phyloP scores from a whole-genome alignment of 2,113 vertebrate species.

The Menidia beryllina region DNA sequence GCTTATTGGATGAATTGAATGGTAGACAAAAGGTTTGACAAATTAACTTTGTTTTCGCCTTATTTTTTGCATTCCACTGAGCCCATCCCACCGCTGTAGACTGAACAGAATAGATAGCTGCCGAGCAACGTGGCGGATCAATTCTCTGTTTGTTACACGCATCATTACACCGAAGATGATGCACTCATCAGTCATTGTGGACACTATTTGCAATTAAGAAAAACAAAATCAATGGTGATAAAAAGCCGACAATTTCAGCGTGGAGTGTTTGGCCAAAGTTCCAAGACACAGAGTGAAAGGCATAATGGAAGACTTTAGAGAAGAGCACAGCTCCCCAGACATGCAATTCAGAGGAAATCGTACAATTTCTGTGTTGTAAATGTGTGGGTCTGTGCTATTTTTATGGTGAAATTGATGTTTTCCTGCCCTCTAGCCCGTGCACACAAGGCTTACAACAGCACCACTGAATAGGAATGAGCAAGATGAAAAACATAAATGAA shows the following conservation, averaged over 20 bases:
- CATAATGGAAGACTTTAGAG: conserved; percentile 5
- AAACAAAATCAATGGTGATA: conserved; percentile 39
- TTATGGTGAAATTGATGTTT: conserved; percentile 47
- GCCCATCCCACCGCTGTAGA: conserved; percentile 1
- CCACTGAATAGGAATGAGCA: conserved; percentile 26
- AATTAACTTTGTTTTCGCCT: conserved; percentile 1
- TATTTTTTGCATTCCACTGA: conserved; percentile 17
- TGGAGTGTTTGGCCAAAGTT: neutral
- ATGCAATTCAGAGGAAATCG: conserved; percentile 17
- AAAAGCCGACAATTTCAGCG: neutral
- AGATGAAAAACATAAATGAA: conserved; percentile 17
- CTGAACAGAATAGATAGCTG: conserved; percentile 36
- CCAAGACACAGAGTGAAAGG: neutral
- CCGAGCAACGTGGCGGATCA: conserved; percentile 48
- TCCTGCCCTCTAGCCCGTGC: conserved; percentile 24
- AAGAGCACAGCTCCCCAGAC: conserved; percentile 17
- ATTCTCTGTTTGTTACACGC: conserved; percentile 56
- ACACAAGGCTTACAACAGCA: conserved; percentile 20
- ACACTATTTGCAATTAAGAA: conserved; percentile 45
- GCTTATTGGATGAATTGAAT: neutral
- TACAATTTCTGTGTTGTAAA: neutral
- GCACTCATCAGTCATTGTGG: conserved; percentile 44
- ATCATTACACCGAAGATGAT: conserved; percentile 57
- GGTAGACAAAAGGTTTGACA: neutral
- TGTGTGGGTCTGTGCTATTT: conserved; percentile 49